These are phyloP conservation scores for Strigamia maritima DNA, from an alignment of 2,888 invertebrate species.

Conservation along the genomic window DNA sequence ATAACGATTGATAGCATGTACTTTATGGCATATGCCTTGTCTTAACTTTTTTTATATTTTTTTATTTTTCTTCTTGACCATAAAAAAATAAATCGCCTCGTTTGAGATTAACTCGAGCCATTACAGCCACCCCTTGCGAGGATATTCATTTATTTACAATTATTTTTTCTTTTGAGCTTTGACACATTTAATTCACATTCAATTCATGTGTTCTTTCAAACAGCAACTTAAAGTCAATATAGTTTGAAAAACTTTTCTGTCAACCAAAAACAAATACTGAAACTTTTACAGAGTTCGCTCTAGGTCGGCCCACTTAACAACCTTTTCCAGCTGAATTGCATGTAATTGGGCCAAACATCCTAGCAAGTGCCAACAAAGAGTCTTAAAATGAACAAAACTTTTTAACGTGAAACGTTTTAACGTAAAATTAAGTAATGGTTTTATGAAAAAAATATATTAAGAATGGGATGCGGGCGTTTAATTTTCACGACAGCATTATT, in stretches of 20 bases:
- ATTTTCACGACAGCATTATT: too few species aligned
- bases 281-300: not conserved
- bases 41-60: too few species aligned
- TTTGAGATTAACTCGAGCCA: not conserved
- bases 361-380: not conserved
- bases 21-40: too few species aligned
- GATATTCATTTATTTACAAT: not conserved
- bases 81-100: not conserved
- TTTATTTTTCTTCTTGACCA: too few species aligned
- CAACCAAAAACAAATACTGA: too few species aligned
- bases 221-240: too few species aligned
- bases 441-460: not conserved
- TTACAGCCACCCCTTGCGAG: not conserved
- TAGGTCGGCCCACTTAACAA: not conserved
- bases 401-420: not conserved
- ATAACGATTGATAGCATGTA: too few species aligned
- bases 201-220: too few species aligned
- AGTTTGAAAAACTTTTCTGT: too few species aligned
- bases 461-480: too few species aligned
- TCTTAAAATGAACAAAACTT: not conserved
- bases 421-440: not conserved
- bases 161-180: too few species aligned
- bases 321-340: not conserved
- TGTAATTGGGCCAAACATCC: not conserved
- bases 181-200: too few species aligned